Percentiles rank a stretch among this genome's conserved stretches.
These are phyloP conservation scores for Hydrotaea diabolus DNA, from an alignment of 2,888 invertebrate species.

Conservation along the genomic window DNA sequence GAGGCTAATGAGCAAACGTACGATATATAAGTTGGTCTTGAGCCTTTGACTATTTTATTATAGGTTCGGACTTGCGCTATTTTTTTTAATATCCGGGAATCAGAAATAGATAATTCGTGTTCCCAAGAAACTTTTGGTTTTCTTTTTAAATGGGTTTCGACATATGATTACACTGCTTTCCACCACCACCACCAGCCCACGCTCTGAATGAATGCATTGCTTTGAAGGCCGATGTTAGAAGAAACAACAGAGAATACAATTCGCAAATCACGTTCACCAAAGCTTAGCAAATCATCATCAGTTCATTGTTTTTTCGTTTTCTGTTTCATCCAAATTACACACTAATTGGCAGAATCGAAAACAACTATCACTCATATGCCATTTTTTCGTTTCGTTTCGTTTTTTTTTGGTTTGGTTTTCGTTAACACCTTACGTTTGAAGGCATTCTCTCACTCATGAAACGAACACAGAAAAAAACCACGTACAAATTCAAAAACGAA, in stretches of 20 bases:
- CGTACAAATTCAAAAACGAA: conserved; percentile 74
- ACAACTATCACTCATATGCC: conserved; percentile 59
- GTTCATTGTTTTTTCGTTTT: conserved; percentile 17
- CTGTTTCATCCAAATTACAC: conserved; percentile 41
- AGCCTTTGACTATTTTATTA: too few relatives aligned
- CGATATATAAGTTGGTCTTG: too few relatives aligned
- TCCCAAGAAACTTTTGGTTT: too few relatives aligned
- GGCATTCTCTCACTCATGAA: too few relatives aligned
- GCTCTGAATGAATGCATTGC: conserved; percentile 18
- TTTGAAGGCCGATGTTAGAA: neutral
- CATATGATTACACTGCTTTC: too few relatives aligned
- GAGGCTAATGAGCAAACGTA: too few relatives aligned
- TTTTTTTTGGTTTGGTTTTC: conserved; percentile 22
- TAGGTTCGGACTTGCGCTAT: too few relatives aligned
- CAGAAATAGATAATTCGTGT: too few relatives aligned
- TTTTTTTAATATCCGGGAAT: too few relatives aligned
- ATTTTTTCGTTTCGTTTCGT: conserved; percentile 38
- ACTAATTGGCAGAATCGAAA: conserved; percentile 57
- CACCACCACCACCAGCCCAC: too few relatives aligned
- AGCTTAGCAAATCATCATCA: conserved; percentile 52
- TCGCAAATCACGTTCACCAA: conserved; percentile 49
- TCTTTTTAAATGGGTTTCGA: too few relatives aligned
- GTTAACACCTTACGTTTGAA: neutral
- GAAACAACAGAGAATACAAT: conserved; percentile 39
- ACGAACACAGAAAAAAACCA: conserved; percentile 60